Evolutionary conservation across 2,888 invertebrate species (phyloP).

Genomic region (Leptopilina syphax): DNA sequence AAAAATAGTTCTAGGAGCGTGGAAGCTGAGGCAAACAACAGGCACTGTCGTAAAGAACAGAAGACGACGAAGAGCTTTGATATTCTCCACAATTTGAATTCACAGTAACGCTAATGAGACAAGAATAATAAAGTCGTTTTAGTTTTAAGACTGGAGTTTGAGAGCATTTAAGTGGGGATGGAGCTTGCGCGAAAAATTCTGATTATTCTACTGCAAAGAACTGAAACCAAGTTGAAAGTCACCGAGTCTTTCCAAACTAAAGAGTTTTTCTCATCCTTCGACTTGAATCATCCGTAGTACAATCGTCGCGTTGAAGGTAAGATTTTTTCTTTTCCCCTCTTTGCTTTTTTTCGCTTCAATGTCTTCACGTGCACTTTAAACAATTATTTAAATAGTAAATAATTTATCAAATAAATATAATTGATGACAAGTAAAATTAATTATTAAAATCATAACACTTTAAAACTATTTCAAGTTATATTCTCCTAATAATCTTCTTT

Average conservation of each 20-base stretch:
- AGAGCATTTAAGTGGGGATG: slow-evolving; percentile 2
- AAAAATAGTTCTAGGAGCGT: slow-evolving; percentile 7
- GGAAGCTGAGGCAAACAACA: slow-evolving; percentile 10
- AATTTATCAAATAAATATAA: too few relatives aligned
- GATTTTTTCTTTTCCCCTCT: not conserved
- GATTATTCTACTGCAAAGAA: not conserved
- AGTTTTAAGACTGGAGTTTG: not conserved
- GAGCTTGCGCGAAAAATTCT: slow-evolving; percentile 13
- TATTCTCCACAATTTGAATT: slow-evolving; percentile 18
- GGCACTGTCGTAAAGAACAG: slow-evolving; percentile 20
- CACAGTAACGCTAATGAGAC: slow-evolving; percentile 16
- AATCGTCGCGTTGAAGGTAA: not conserved
- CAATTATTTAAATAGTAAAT: too few relatives aligned
- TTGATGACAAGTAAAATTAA: too few relatives aligned
- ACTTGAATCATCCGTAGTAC: not conserved
- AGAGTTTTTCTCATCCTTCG: not conserved
- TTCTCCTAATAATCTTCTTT: too few relatives aligned
- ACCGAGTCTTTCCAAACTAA: not conserved
- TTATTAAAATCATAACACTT: too few relatives aligned
- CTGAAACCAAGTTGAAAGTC: not conserved
- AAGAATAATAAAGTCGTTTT: slow-evolving; percentile 22
- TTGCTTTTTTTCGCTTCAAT: too few relatives aligned
- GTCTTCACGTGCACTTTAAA: too few relatives aligned
- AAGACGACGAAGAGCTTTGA: slow-evolving; percentile 23
- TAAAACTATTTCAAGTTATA: too few relatives aligned